phyloP scores from a whole-genome alignment of 1,140 invertebrate species.

The Thaumatotibia leucotreta region DNA sequence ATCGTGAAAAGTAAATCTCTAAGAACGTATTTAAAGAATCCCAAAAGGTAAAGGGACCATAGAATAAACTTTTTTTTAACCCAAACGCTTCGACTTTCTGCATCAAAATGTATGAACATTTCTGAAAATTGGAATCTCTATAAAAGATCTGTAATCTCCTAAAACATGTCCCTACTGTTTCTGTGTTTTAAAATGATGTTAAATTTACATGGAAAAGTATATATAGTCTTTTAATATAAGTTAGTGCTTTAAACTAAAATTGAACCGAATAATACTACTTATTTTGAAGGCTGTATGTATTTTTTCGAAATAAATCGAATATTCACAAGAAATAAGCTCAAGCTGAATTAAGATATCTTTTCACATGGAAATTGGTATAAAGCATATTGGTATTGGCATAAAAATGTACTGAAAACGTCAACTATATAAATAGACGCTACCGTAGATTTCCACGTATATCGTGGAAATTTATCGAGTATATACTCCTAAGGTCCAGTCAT shows the following conservation, averaged over 20 bases:
- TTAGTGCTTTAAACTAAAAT: neutral
- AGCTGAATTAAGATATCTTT: too few species aligned
- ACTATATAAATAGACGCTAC: too few species aligned
- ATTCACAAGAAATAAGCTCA: too few species aligned
- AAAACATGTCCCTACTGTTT: neutral
- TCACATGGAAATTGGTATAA: too few species aligned
- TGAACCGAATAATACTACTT: conserved; percentile 3
- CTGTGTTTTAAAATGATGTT: too few species aligned
- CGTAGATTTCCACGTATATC: too few species aligned
- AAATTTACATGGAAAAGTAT: neutral
- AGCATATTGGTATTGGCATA: too few species aligned
- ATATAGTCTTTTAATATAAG: neutral
- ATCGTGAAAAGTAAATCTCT: neutral
- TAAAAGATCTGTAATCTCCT: neutral
- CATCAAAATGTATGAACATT: neutral
- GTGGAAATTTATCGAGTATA: too few species aligned
- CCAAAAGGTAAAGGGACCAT: conserved; percentile 32
- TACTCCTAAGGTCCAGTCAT: too few species aligned
- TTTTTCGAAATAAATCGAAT: too few species aligned
- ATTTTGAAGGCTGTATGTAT: conserved; percentile 8
- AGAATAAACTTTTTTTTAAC: conserved; percentile 18
- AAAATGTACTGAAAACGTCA: too few species aligned
- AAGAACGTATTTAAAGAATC: neutral
- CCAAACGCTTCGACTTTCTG: neutral
- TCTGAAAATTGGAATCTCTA: neutral